A percentile compares a stretch with the other conserved stretches of the same genome.
Conservation (phyloP, 2,113 vertebrate genomes). For the Cairina moschata region DNA sequence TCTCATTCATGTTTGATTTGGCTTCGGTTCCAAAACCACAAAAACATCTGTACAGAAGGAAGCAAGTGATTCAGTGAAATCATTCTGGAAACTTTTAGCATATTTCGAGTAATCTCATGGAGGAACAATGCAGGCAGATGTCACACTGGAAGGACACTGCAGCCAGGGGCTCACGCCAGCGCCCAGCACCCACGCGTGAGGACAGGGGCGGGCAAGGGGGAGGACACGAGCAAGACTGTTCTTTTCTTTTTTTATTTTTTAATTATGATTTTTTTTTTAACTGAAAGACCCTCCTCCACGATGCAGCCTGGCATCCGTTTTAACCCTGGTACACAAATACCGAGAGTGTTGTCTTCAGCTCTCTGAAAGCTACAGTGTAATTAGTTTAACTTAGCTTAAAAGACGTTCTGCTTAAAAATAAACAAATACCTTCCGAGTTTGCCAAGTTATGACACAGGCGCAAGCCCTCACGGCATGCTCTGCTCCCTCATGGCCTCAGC, state of each 20-base stretch:
- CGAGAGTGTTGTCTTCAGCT: conserved; percentile 25
- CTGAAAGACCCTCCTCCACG: conserved; percentile 24
- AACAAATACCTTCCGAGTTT: conserved; percentile 40
- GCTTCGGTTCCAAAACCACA: conserved; percentile 51
- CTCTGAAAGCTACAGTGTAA: conserved; percentile 33
- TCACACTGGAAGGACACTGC: not conserved
- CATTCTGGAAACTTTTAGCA: conserved; percentile 48
- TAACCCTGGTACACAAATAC: not conserved
- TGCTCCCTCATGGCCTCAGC: not conserved
- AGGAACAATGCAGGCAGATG: not conserved
- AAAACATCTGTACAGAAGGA: conserved; percentile 52
- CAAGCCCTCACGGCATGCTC: conserved; percentile 21
- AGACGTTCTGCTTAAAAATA: conserved; percentile 62
- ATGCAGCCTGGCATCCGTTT: conserved; percentile 18
- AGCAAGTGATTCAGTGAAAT: conserved; percentile 40
- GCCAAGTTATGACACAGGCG: conserved; percentile 34
- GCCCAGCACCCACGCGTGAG: not conserved
- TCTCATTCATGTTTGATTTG: conserved; percentile 24
- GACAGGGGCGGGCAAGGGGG: fast-evolving
- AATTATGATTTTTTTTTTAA: not conserved
- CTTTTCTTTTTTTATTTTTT: not conserved
- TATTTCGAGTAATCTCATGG: not conserved
- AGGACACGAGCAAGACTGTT: not conserved
- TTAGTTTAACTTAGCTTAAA: conserved; percentile 54
- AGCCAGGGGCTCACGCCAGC: not conserved